phyloP scores from a whole-genome alignment of 2,888 invertebrate species.

The Diaprepes abbreviatus region DNA sequence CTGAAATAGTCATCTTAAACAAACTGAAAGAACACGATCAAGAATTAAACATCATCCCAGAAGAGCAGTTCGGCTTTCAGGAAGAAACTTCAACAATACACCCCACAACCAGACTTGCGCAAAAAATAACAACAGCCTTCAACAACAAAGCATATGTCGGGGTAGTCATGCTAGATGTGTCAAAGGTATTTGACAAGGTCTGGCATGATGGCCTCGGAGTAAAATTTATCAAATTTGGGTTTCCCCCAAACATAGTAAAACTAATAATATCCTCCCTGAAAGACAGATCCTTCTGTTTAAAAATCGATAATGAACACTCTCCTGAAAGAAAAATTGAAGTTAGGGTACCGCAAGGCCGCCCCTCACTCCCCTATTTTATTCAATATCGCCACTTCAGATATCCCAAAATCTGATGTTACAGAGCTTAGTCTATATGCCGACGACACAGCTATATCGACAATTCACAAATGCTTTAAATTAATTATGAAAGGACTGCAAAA shows the following conservation, averaged over 20 bases:
- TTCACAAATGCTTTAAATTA: not conserved
- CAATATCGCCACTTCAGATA: conserved; percentile 11
- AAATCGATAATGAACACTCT: not conserved
- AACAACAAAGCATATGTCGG: conserved; percentile 10
- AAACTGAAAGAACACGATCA: too few relatives aligned
- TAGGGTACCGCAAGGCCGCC: conserved; percentile 47
- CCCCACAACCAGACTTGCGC: too few relatives aligned
- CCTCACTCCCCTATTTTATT: conserved; percentile 33
- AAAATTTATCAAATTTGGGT: too few relatives aligned
- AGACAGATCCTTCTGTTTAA: conserved; percentile 4
- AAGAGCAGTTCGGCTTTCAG: too few relatives aligned
- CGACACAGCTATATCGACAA: not conserved
- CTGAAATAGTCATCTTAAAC: too few relatives aligned
- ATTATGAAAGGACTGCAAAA: not conserved
- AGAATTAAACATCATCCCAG: too few relatives aligned
- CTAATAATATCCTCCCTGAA: conserved; percentile 18
- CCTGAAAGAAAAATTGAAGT: not conserved
- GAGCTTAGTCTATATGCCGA: too few relatives aligned
- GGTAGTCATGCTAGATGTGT: not conserved
- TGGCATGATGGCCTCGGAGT: too few relatives aligned
- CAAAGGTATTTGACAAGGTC: not conserved
- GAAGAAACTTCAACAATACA: too few relatives aligned
- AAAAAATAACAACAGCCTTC: conserved; percentile 13
- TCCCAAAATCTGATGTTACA: too few relatives aligned
- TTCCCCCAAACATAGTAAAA: too few relatives aligned